These are phyloP conservation scores for Pedicia rivosa DNA, from an alignment of 2,888 invertebrate species.

Conservation along the genomic window DNA sequence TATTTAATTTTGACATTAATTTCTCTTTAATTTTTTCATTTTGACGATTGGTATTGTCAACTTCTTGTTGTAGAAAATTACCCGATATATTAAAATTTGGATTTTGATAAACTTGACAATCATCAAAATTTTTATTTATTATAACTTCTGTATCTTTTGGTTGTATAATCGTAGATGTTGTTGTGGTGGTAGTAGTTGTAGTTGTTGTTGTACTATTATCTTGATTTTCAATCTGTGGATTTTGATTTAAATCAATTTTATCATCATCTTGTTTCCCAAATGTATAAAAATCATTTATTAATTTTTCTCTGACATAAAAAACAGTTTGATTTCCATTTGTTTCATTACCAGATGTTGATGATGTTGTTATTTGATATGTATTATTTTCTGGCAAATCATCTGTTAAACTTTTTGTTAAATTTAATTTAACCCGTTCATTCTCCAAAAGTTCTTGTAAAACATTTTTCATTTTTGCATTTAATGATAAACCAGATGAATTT, in stretches of 20 bases:
- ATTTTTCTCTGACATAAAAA: constrained; percentile 9
- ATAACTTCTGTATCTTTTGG: too few relatives aligned
- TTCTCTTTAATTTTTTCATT: constrained; percentile 11
- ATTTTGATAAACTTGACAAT: constrained; percentile 28
- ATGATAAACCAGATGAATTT: constrained; percentile 21
- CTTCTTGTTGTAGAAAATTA: background rate
- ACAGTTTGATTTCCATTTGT: constrained; percentile 10
- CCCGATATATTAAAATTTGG: constrained; percentile 17
- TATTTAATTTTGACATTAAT: constrained; percentile 11
- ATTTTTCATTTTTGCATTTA: constrained; percentile 33
- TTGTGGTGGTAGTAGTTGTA: too few relatives aligned
- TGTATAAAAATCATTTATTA: constrained; percentile 10
- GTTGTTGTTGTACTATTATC: too few relatives aligned
- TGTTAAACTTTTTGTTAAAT: constrained; percentile 30
- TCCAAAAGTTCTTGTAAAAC: constrained; percentile 29
- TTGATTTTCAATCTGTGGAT: too few relatives aligned
- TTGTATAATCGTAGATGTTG: too few relatives aligned
- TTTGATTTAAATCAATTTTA: constrained; percentile 4
- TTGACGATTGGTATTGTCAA: constrained; percentile 2
- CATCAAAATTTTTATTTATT: constrained; percentile 17
- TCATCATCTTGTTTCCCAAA: constrained; percentile 6
- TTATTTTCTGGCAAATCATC: constrained; percentile 19
- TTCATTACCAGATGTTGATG: constrained; percentile 13
- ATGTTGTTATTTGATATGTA: constrained; percentile 11
- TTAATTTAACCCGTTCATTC: constrained; percentile 30